Base-by-base conservation (phyloP, 2,797 vertebrate species). In the Poecilia wingei region DNA sequence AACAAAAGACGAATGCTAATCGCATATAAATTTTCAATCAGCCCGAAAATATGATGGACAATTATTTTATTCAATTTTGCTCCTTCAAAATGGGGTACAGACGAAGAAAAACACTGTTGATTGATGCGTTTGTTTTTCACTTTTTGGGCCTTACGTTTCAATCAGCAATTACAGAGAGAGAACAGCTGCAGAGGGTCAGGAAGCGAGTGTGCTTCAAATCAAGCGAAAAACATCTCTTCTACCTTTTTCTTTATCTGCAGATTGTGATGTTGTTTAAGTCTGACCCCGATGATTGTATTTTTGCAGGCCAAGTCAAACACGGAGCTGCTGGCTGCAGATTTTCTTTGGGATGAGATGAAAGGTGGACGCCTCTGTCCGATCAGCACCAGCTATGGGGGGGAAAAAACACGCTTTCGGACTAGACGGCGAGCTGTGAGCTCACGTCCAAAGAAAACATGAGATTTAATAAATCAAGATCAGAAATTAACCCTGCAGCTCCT, bases 361-460 rank as follows among this genome's bases (percentile, higher is more conserved):
- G 93, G 92, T 90, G 91, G 86, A 82, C 79, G 74, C 77, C 77
- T 82, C 81, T 86, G 84, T 87, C 90, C 86, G 84, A 86, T 83
- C 82, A 86, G 85, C 86, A 83, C 86, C 82, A 66, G 79, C 86
- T 88, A 66, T 51, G 66, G 83, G 88, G 90, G 88, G 89, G 88
- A 92, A 94, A 94, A 94, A 92, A 94, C 89, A 91, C 86, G 85
- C 90, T 82, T 78, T 74, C 78, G 80, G 72, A 33, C 64, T 53
- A 49, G 39, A 57, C 74, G 79, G 84, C 49, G 66, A 43, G 41
- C 68, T 87, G 89, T 86, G 76, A 95, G 86, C 79, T 82, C 59
- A 61, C 43, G 25, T 94, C 95, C 95, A 96, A 95, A 93, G 89
- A 93, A 95, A 96, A 96, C 92, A 95, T 46, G 10, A 79, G 87